These are phyloP conservation scores for Bombus huntii DNA, from an alignment of 1,140 invertebrate genomes.

Conservation along the genomic window DNA sequence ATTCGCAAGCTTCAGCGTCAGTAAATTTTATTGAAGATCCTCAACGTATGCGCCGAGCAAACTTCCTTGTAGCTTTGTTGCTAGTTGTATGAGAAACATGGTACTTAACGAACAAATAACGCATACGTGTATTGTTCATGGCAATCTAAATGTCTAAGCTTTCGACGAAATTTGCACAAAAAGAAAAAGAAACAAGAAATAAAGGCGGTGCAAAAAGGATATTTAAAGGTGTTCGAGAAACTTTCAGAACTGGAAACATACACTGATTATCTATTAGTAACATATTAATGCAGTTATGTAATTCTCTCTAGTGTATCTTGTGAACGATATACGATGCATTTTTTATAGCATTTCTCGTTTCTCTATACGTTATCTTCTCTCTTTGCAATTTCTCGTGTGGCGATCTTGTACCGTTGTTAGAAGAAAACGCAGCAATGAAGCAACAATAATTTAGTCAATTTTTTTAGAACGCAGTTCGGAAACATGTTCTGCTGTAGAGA, in stretches of 20 bases:
- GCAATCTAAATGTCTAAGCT: slow-evolving; percentile 40
- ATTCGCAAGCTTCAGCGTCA: slow-evolving; percentile 84
- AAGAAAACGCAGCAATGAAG: slow-evolving; percentile 25
- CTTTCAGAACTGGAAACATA: background rate
- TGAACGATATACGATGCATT: slow-evolving; percentile 21
- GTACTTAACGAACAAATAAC: slow-evolving; percentile 47
- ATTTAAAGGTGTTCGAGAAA: background rate
- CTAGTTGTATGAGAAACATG: slow-evolving; percentile 42
- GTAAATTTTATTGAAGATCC: slow-evolving; percentile 37
- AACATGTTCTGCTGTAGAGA: slow-evolving; percentile 22
- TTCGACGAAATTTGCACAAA: slow-evolving; percentile 18
- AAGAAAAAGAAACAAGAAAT: no score
- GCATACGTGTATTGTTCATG: slow-evolving; percentile 22
- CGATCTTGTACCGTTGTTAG: slow-evolving; percentile 12
- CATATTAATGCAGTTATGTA: background rate
- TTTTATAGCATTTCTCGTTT: slow-evolving; percentile 22
- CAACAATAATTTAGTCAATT: slow-evolving; percentile 50
- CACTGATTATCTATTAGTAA: slow-evolving; percentile 9
- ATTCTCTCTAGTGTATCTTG: slow-evolving; percentile 14
- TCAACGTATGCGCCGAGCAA: slow-evolving; percentile 32
- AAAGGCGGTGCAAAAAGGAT: background rate
- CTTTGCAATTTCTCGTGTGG: slow-evolving; percentile 2
- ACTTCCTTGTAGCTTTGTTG: slow-evolving; percentile 57
- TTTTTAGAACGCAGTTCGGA: background rate
- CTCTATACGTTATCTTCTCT: slow-evolving; percentile 10